Percentiles rank a stretch among this genome's conserved stretches.
Conservation (phyloP, 2,888 invertebrate species). For the Thyatira batis region DNA sequence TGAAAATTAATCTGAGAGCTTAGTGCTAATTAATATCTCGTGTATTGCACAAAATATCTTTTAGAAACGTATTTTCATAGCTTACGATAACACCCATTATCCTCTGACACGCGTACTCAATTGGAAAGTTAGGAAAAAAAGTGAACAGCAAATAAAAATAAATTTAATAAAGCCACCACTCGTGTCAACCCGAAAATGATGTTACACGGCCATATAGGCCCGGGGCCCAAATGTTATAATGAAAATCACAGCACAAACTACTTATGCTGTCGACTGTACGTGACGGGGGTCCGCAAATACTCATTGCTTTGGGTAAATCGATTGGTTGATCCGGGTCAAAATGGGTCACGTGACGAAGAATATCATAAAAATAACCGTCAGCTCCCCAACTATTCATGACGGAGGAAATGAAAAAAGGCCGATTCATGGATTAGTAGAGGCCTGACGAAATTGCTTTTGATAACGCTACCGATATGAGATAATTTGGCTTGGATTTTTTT, state of each 20-base stretch:
- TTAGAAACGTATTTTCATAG: neutral
- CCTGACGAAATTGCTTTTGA: neutral
- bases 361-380: slow-evolving; percentile 6
- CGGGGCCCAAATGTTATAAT: slow-evolving; percentile 29
- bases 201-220: neutral
- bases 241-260: slow-evolving; percentile 44
- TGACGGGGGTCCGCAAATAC: slow-evolving; percentile 42
- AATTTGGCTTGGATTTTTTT: neutral
- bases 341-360: slow-evolving; percentile 5
- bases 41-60: neutral
- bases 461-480: neutral
- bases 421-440: slow-evolving; percentile 1
- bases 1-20: too few relatives aligned
- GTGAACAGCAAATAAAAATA: neutral
- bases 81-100: neutral
- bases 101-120: neutral
- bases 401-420: neutral
- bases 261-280: slow-evolving; percentile 45
- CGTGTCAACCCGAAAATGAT: slow-evolving; percentile 2
- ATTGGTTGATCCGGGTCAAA: slow-evolving; percentile 39
- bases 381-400: slow-evolving; percentile 3
- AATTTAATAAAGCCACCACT: slow-evolving; percentile 1
- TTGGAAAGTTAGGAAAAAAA: neutral
- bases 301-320: slow-evolving; percentile 35
- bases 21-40: neutral